phyloP scores from a whole-genome alignment of 2,888 invertebrate genomes.

The Emmelina monodactyla region DNA sequence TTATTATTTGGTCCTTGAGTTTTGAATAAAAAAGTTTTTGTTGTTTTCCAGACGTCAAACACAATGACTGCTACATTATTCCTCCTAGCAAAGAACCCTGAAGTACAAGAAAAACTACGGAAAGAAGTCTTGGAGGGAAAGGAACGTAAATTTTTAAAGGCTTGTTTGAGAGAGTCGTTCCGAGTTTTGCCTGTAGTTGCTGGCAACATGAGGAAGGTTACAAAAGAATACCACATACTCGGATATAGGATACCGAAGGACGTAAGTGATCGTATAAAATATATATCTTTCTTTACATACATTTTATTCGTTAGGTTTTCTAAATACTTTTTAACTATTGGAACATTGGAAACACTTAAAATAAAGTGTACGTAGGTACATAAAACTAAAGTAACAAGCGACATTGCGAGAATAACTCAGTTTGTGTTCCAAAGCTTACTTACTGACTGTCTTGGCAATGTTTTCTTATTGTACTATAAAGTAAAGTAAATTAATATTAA shows the following conservation, averaged over 20 bases:
- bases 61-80: slow-evolving; percentile 56
- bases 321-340: background rate
- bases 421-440: no score
- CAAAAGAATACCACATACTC: slow-evolving; percentile 54
- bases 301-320: background rate
- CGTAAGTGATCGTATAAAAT: slow-evolving; percentile 26
- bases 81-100: slow-evolving; percentile 62
- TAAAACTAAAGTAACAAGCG: no score
- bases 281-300: background rate
- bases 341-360: no score
- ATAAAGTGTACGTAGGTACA: no score
- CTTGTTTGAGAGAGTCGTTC: slow-evolving; percentile 71
- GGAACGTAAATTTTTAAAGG: slow-evolving; percentile 64
- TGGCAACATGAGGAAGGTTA: slow-evolving; percentile 51
- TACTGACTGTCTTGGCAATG: no score
- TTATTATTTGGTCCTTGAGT: no score
- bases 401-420: no score
- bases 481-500: no score
- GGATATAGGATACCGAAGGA: slow-evolving; percentile 66
- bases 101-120: slow-evolving; percentile 65
- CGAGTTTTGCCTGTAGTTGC: slow-evolving; percentile 60
- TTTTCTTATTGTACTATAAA: no score
- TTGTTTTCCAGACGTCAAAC: slow-evolving; percentile 47
- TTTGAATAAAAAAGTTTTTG: no score
- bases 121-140: slow-evolving; percentile 40